Conservation (phyloP, 1,140 invertebrate genomes). For the Drosophila pandora region DNA sequence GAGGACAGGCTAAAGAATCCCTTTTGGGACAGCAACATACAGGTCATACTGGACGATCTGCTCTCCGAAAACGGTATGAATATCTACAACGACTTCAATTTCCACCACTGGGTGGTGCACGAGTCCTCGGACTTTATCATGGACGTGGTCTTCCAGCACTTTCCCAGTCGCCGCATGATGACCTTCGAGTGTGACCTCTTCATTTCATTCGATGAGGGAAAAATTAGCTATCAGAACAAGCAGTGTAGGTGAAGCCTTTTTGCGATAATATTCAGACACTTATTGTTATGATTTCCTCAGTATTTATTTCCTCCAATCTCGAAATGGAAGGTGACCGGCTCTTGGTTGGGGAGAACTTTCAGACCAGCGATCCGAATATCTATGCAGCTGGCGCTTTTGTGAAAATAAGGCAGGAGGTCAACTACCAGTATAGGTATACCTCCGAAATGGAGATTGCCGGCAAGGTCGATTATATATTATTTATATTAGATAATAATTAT, state of each 20-base stretch:
- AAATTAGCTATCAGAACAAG: slow-evolving; percentile 8
- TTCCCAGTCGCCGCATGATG: not conserved
- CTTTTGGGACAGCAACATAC: slow-evolving; percentile 46
- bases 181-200: slow-evolving; percentile 65
- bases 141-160: slow-evolving; percentile 45
- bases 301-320: slow-evolving; percentile 7
- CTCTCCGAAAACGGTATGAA: slow-evolving; percentile 35
- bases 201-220: slow-evolving; percentile 52
- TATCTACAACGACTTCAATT: slow-evolving; percentile 27
- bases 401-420: slow-evolving; percentile 21
- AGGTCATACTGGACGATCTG: slow-evolving; percentile 54
- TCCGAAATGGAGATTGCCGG: slow-evolving; percentile 40
- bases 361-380: slow-evolving; percentile 65
- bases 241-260: slow-evolving; percentile 23
- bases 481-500: not conserved
- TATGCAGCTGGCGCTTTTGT: slow-evolving; percentile 62
- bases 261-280: not conserved
- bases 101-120: slow-evolving; percentile 32
- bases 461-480: slow-evolving; percentile 38
- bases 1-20: slow-evolving; percentile 39
- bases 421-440: slow-evolving; percentile 60
- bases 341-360: slow-evolving; percentile 47
- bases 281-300: not conserved
- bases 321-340: slow-evolving; percentile 5
- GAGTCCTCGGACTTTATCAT: slow-evolving; percentile 33